Conservation (phyloP, 2,888 invertebrate genomes). For the Ptycholaimellus sp. region DNA sequence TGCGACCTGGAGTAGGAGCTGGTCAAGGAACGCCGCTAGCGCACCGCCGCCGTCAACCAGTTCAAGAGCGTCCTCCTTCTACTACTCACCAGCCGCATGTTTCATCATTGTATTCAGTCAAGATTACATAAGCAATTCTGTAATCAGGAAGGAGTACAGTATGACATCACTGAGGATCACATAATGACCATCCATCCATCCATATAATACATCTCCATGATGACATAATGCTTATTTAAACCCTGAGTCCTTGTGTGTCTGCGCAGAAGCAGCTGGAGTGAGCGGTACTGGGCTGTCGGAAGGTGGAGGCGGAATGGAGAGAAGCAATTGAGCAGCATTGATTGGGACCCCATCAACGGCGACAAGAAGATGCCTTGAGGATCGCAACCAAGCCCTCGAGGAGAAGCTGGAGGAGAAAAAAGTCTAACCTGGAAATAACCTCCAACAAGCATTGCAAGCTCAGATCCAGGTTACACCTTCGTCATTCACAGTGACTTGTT, state of each 20-base stretch:
- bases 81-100: no score
- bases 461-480: conserved; percentile 35
- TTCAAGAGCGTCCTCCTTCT: no score
- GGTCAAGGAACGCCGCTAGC: conserved; percentile 45
- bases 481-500: no score
- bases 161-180: no score
- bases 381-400: conserved; percentile 66
- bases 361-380: conserved; percentile 80
- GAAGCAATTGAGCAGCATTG: conserved; percentile 8
- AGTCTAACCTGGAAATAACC: conserved; percentile 60
- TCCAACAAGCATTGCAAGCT: conserved; percentile 58
- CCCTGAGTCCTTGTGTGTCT: conserved; percentile 21
- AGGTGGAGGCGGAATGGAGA: conserved; percentile 9
- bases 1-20: conserved; percentile 63
- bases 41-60: conserved; percentile 36
- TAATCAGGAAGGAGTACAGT: no score
- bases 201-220: no score
- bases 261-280: conserved; percentile 56
- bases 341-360: conserved; percentile 36
- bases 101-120: no score
- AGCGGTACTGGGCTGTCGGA: conserved; percentile 5
- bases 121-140: no score
- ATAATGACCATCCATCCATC: no score
- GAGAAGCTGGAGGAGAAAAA: conserved; percentile 91
- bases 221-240: no score